Evolutionary conservation across 2,113 vertebrate genomes (phyloP).

Genomic region (Rhinolophus ferrumequinum): DNA sequence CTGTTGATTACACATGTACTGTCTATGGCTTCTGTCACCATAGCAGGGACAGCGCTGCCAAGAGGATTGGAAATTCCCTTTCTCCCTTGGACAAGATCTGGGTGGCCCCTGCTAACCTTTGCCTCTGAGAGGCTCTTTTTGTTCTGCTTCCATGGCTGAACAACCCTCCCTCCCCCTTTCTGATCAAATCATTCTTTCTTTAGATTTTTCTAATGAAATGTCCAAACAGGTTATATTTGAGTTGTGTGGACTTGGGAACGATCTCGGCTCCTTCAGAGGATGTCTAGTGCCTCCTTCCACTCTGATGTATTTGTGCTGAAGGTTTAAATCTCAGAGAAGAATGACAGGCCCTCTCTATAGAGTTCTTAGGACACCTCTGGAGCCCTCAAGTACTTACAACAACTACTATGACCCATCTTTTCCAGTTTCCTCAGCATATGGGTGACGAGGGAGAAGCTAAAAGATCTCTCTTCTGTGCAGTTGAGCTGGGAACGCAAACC

Average conservation of each 20-base stretch:
- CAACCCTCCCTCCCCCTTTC: background rate
- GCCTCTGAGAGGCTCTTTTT: background rate
- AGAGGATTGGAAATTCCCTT: background rate
- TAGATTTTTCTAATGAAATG: background rate
- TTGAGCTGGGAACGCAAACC: background rate
- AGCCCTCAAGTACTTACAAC: background rate
- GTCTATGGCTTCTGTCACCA: background rate
- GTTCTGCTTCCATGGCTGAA: background rate
- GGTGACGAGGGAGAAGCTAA: background rate
- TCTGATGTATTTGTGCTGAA: background rate
- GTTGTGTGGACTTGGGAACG: background rate
- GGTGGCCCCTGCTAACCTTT: background rate
- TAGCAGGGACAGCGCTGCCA: background rate
- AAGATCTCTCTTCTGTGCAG: background rate
- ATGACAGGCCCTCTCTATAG: background rate
- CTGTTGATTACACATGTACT: background rate
- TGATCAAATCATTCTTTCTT: background rate
- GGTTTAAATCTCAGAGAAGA: conserved; percentile 8
- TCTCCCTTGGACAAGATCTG: background rate
- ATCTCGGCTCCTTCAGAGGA: background rate
- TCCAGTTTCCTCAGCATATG: background rate
- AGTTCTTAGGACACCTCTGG: background rate
- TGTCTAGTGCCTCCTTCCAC: background rate
- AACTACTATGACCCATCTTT: background rate
- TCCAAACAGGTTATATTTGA: background rate